Evolutionary conservation across 2,797 vertebrate genomes (phyloP), one percentile per base, ranked within the genome.

Genomic region (Anguilla megastoma): DNA sequence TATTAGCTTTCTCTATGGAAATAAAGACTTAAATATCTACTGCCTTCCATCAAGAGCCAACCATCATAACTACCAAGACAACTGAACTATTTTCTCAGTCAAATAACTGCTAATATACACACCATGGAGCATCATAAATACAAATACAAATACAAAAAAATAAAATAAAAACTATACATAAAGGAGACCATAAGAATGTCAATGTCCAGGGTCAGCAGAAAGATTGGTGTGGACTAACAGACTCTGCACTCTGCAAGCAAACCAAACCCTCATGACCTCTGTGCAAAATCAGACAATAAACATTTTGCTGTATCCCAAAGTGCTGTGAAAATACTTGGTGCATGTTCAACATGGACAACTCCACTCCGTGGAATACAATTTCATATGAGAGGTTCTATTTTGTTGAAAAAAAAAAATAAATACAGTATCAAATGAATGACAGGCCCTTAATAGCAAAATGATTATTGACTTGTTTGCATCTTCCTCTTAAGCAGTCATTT

Each of bases 61-160:
- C 63, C 63, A 27, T 69, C 63, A 69, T 69, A 69, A 69, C n/a
- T 69, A 14, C 63, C 63, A 69, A 63, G 63, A 9, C 63, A 3
- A 27, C 24, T 69, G 24, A n/a, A 69, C 63, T 69, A 7, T 79
- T 41, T 79, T 21, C 5, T 79, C 74, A 79, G 16, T 79, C 74
- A 41, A 45, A 79, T 16, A 33, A 76, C 18, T 76, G 71, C 71
- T 79, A 79, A 41, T 79, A 79, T 45, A 79, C 74, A 79, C 30
- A 79, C 74, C 33, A 76, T 16, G 14, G 33, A 21, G 4, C n/a
- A 14, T 36, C 33, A 76, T 36, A 76, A 76, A 76, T 76, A 36
- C 36, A 79, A 18, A 79, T 79, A 24, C 36, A 45, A 76, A 76
- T 30, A 33, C 8, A 36, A 33, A 74, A 76, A 76, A 76, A 1